Conservation (phyloP, 2,797 vertebrate genomes). For the Tympanoctomys barrerae region DNA sequence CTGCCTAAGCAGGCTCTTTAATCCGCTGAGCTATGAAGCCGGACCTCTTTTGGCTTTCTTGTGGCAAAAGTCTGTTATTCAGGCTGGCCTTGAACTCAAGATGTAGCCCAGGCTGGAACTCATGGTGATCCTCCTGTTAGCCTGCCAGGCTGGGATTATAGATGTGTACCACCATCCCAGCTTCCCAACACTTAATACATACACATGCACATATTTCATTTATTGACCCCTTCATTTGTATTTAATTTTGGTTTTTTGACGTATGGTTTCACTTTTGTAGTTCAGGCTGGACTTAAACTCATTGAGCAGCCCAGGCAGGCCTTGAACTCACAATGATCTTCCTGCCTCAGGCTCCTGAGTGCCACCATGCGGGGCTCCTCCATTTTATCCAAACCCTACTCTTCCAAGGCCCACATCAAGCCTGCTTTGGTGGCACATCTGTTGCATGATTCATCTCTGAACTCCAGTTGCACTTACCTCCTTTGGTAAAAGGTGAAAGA, state of each 20-base stretch:
- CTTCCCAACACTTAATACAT: neutral
- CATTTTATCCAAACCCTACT: slow-evolving; percentile 38
- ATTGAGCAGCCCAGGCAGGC: neutral
- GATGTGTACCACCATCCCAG: neutral
- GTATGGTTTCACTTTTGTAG: neutral
- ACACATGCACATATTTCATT: neutral
- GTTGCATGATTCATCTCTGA: slow-evolving; percentile 50
- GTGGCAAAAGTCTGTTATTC: neutral
- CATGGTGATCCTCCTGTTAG: neutral
- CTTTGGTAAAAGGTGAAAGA: too few species aligned
- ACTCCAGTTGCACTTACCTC: slow-evolving; percentile 18
- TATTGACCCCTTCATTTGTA: neutral
- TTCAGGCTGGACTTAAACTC: neutral
- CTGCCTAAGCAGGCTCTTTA: too few species aligned
- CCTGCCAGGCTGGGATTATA: neutral
- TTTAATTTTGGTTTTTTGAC: neutral
- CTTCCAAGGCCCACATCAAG: slow-evolving; percentile 53
- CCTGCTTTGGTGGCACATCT: neutral
- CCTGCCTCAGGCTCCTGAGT: neutral
- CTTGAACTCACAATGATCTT: neutral
- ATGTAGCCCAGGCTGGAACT: neutral
- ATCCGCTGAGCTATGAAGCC: too few species aligned
- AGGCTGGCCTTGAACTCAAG: neutral
- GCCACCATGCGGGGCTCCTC: neutral
- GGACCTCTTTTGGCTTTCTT: neutral